phyloP scores from a whole-genome alignment of 1,140 invertebrate species.

The Heliconius hermathena region DNA sequence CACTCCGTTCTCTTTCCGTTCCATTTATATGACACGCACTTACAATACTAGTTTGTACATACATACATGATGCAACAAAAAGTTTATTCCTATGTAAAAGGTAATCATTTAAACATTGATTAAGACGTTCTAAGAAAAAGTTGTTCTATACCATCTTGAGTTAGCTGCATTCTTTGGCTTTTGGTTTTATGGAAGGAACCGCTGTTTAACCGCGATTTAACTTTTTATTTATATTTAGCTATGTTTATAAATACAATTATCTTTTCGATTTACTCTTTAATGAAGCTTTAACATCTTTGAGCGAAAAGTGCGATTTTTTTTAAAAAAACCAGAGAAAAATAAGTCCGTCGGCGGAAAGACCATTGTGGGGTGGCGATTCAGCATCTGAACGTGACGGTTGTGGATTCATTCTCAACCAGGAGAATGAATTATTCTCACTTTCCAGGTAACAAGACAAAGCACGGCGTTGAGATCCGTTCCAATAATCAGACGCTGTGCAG shows the following conservation, averaged over 20 bases:
- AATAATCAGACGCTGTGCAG: no score
- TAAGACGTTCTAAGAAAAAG: constrained; percentile 9
- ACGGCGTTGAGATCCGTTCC: neutral
- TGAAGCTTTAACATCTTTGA: no score
- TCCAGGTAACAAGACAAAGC: neutral
- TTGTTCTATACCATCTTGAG: neutral
- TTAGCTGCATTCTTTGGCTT: neutral
- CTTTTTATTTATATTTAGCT: neutral
- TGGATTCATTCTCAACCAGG: no score
- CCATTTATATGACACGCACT: no score
- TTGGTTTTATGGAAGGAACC: neutral
- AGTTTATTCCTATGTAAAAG: neutral
- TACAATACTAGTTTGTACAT: neutral
- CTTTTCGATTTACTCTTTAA: no score
- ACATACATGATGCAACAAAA: neutral
- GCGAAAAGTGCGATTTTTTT: no score
- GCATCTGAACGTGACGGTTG: no score
- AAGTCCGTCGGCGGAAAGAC: no score
- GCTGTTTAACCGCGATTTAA: no score
- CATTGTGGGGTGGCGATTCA: no score
- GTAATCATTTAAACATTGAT: neutral
- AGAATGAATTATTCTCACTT: no score
- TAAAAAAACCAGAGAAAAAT: no score
- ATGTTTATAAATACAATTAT: neutral
- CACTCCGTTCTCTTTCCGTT: neutral